Percentiles rank a stretch among this genome's conserved stretches.
These are phyloP conservation scores for Anoura caudifer DNA, from an alignment of 2,113 vertebrate species.

Conservation along the genomic window DNA sequence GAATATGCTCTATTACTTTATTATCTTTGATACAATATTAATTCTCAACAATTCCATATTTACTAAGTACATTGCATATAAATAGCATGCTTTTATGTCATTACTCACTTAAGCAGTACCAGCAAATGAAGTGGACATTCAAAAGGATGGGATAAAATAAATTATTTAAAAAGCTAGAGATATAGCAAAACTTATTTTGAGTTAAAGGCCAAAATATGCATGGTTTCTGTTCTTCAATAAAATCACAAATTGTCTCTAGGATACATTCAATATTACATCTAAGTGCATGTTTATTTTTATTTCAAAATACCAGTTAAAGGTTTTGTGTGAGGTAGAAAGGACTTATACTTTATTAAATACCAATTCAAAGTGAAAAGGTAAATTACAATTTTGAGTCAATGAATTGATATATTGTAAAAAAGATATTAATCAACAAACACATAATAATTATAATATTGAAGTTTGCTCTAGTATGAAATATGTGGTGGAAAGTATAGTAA, in stretches of 20 bases:
- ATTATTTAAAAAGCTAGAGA: neutral
- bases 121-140: neutral
- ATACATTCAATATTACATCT: neutral
- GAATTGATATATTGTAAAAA: neutral
- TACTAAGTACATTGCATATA: neutral
- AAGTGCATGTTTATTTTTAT: neutral
- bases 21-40: neutral
- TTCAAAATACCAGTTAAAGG: neutral
- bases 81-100: neutral
- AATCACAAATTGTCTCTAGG: neutral
- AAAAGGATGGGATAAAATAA: neutral
- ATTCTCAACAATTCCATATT: neutral
- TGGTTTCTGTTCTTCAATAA: neutral
- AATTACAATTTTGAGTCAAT: neutral
- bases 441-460: neutral
- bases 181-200: neutral
- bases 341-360: neutral
- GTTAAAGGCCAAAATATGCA: neutral
- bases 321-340: neutral
- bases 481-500: neutral
- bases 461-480: neutral
- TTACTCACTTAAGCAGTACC: neutral
- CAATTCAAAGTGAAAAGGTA: neutral
- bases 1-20: neutral
- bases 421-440: neutral